phyloP scores from a whole-genome alignment of 2,888 invertebrate genomes.

The Pristionchus exspectatus region DNA sequence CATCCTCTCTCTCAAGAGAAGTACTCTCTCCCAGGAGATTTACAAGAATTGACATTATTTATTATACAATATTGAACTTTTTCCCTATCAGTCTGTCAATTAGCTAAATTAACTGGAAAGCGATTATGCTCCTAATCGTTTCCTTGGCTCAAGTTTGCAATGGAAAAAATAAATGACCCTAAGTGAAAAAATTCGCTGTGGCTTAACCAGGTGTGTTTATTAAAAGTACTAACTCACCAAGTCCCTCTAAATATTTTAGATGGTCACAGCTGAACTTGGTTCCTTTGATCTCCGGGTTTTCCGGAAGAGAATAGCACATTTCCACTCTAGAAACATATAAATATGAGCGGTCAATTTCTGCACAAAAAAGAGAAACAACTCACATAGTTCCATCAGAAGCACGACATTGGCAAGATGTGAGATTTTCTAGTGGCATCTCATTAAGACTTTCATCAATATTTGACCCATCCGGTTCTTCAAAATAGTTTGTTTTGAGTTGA shows the following conservation, averaged over 20 bases:
- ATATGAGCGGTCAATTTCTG: not conserved
- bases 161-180: too few relatives aligned
- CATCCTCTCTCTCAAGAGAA: too few relatives aligned
- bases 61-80: too few relatives aligned
- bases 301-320: slow-evolving; percentile 48
- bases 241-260: not conserved
- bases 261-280: slow-evolving; percentile 33
- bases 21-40: too few relatives aligned
- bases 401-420: not conserved
- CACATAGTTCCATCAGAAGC: not conserved
- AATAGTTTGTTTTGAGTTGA: too few relatives aligned
- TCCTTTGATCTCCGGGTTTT: slow-evolving; percentile 30
- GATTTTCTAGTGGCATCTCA: not conserved
- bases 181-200: too few relatives aligned
- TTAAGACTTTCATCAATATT: not conserved
- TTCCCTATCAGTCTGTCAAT: too few relatives aligned
- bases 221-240: not conserved
- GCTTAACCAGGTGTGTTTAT: not conserved
- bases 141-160: too few relatives aligned
- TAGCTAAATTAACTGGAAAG: not conserved
- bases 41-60: too few relatives aligned
- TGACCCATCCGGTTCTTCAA: too few relatives aligned
- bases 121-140: too few relatives aligned
- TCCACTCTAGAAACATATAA: not conserved
- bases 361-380: not conserved